Conservation (phyloP, 2,797 vertebrate genomes). For the Amblyraja radiata region DNA sequence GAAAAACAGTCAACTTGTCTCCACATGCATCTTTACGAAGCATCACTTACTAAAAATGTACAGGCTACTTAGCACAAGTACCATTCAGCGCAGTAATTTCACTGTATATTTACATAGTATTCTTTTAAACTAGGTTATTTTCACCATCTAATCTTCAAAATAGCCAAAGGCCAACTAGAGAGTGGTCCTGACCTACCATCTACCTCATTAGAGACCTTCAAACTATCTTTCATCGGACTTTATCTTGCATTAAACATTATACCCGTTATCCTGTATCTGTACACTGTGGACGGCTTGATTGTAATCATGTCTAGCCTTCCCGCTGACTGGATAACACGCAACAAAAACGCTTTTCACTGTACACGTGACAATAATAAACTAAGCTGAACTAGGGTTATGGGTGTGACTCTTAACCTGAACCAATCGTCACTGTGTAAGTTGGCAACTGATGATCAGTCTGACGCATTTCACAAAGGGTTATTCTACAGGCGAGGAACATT, state of each 20-base stretch:
- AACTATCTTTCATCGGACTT: no score
- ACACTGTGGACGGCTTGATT: no score
- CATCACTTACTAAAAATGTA: neutral
- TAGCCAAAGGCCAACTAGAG: no score
- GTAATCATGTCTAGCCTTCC: no score
- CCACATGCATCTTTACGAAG: neutral
- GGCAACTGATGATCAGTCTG: neutral
- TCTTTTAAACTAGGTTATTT: neutral
- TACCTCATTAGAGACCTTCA: no score
- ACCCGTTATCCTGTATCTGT: no score
- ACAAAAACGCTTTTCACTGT: no score
- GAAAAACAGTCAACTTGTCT: neutral
- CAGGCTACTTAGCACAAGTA: neutral
- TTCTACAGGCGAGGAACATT: neutral
- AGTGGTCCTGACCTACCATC: no score
- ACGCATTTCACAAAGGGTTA: neutral
- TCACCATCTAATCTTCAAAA: neutral
- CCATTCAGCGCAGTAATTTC: neutral
- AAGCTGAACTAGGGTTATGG: neutral
- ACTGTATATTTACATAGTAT: neutral
- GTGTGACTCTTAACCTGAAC: neutral
- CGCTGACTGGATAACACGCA: no score
- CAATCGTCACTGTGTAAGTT: neutral
- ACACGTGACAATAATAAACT: no score
- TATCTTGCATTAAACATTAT: no score